Evolutionary conservation across 2,888 invertebrate genomes (phyloP), one percentile per base, ranked within the genome.

Genomic region (Oithona nana): DNA sequence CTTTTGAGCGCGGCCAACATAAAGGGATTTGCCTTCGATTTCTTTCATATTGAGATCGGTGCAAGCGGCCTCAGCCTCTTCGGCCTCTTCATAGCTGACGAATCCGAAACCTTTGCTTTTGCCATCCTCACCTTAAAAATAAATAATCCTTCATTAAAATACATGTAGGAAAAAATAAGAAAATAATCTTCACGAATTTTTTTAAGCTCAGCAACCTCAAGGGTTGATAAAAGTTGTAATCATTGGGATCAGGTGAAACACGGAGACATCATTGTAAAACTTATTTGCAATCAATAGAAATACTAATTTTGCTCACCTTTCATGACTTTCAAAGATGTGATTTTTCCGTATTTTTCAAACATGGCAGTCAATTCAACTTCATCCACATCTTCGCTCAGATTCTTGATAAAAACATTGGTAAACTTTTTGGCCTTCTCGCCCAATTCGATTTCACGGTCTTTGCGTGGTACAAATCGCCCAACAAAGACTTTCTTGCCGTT

Each of bases 81-180:
- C 95, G 28, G 95, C 88, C 71, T 89, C 89, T 74, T 95, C 93
- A 76, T 88, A 99, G 52, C 94, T 94, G 63, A 98, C 97, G 79
- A 99, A 98, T 30, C 98, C 98, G 76, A 98, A 99, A 29, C 98
- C 97, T 74, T 90, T 88, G n/a, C 89, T 87, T 72, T 87, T 85
- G 6, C 92, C 92, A 73, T 88, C 87, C 67, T 92, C 90, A 71
- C 87, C 88, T 70, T 81, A 83, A 90, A 94, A n/a, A n/a, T n/a
- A n/a, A n/a, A n/a, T n/a, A n/a, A n/a, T n/a, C n/a, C n/a, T n/a
- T n/a, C n/a, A n/a, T n/a, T n/a, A n/a, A n/a, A n/a, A n/a, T n/a
- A n/a, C n/a, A n/a, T n/a, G n/a, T n/a, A n/a, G n/a, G n/a, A n/a
- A n/a, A n/a, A n/a, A n/a, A n/a, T n/a, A n/a, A n/a, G n/a, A n/a